Evolutionary conservation across 2,797 vertebrate species (phyloP), one percentile per base, ranked within the genome.

Genomic region (Buceros bicornis): DNA sequence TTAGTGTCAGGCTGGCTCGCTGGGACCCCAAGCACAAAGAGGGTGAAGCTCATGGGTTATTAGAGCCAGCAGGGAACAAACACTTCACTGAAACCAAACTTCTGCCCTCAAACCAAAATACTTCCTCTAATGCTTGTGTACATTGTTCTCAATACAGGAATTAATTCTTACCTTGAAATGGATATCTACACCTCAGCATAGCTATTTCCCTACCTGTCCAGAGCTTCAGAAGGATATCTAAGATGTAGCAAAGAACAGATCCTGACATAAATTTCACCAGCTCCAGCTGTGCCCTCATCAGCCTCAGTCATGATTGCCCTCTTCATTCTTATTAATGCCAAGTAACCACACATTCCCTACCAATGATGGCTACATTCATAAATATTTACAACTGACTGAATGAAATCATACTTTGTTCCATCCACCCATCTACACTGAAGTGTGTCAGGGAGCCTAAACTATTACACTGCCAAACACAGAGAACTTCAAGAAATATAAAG

Each of bases 331-430:
- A 42, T 76, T 81, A 84, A 83, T 66, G 43, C 66, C 24, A 29
- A 91, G 72, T 64, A 61, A 81, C 50, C 19, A 86, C 3, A 1
- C 76, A 95, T 78, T 89, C 74, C 83, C 87, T 92, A 90, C 86
- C 87, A 82, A n/a, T 87, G 87, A 97, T 95, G 95, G 79, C 91
- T 56, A 57, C 72, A 82, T 90, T 69, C 78, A 96, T 96, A 97
- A 98, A 97, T 97, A 98, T 98, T 98, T 98, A 98, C 84, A 94
- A 95, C 74, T 88, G 96, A 81, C 96, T 93, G 93, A 96, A 95
- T 95, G 91, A 96, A 95, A 96, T 86, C 82, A 91, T 91, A 47
- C 93, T 97, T 97, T 90, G 24, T 93, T 95, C 90, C 93, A 91
- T 90, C 94, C 91, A 80, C 73, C 58, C 94, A 86, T 90, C 83